Base-by-base conservation (phyloP, 2,113 vertebrate genomes). In the Eulacestoma nigropectus region DNA sequence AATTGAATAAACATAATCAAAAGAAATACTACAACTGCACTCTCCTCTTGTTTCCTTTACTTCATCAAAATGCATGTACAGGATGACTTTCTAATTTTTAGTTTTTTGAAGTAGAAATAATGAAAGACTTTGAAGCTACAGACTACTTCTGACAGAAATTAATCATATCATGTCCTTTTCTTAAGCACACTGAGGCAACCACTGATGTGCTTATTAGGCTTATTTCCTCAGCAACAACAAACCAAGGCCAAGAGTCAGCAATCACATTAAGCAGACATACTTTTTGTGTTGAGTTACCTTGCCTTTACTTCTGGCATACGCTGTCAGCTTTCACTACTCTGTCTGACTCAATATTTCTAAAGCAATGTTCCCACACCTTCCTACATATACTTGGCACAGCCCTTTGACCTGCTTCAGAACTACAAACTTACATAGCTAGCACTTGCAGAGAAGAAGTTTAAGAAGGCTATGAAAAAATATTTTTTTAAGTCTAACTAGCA, bases 221-320 rank as follows among this genome's bases (percentile, higher is more conserved):
- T 4, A 81, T 78, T 74, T 67, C 55, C 69, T 60, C 73, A 84
- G 62, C 44, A 80, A 42, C 49, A 37, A 41, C 32, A 77, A 93
- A 64, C 32, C 44, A 68, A 87, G 41, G 46, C 53, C 65, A 76
- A 10, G 14, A 56, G 17, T 41, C 44, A 73, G 53, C 41, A 87
- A 20, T 62, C n/a, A n/a, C 0, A 0, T 73, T 49, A 63, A 87
- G 65, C 13, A 78, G 42, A 22, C 0, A 0, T 29, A 55, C 52
- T 64, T 41, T 60, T 78, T 7, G 3, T 62, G 52, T 84, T 6
- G 4, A 29, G 67, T 63, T 92, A 86, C 82, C 50, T 86, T 94
- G 26, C 68, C 21, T 90, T 92, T 85, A 62, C 67, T 55, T 94
- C 60, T 49, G 12, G 27, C 59, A 62, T 14, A 41, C 1, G 0